phyloP scores from a whole-genome alignment of 2,888 invertebrate genomes.

The Orthosia incerta region DNA sequence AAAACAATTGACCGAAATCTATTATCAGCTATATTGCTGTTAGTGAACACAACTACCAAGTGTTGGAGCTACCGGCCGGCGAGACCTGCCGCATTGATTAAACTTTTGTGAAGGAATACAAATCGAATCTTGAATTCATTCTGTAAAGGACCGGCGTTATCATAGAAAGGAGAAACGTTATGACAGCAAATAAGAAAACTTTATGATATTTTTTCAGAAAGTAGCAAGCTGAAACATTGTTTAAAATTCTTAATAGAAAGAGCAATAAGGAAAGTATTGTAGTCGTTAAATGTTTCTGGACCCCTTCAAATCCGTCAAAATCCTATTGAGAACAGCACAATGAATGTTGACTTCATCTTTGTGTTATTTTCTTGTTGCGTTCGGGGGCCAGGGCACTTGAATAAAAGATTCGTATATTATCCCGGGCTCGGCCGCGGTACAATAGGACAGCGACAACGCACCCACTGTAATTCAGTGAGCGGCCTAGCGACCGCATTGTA shows the following conservation, averaged over 20 bases:
- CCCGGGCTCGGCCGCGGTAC: conserved; percentile 80
- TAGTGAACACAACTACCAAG: conserved; percentile 66
- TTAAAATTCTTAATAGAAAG: conserved; percentile 63
- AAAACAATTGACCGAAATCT: conserved; percentile 85
- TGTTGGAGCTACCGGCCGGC: conserved; percentile 36
- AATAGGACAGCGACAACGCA: conserved; percentile 86
- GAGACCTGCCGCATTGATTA: conserved; percentile 53
- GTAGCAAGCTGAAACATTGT: conserved; percentile 49
- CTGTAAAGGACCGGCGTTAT: conserved; percentile 33
- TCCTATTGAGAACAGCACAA: conserved; percentile 86
- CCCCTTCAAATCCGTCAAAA: conserved; percentile 82
- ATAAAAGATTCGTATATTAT: conserved; percentile 90
- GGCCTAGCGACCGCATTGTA: conserved; percentile 82
- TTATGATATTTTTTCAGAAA: conserved; percentile 40
- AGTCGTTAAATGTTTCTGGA: conserved; percentile 73
- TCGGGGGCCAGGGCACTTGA: conserved; percentile 87
- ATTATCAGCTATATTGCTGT: conserved; percentile 81
- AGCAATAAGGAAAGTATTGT: conserved; percentile 65
- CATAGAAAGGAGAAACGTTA: conserved; percentile 37
- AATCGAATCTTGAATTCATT: conserved; percentile 48
- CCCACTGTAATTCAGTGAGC: conserved; percentile 84
- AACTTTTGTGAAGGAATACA: conserved; percentile 51
- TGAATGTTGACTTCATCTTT: conserved; percentile 87
- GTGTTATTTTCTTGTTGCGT: conserved; percentile 86
- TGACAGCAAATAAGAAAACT: conserved; percentile 31